phyloP scores from a whole-genome alignment of 2,888 invertebrate species.

The Conchocele bisecta region DNA sequence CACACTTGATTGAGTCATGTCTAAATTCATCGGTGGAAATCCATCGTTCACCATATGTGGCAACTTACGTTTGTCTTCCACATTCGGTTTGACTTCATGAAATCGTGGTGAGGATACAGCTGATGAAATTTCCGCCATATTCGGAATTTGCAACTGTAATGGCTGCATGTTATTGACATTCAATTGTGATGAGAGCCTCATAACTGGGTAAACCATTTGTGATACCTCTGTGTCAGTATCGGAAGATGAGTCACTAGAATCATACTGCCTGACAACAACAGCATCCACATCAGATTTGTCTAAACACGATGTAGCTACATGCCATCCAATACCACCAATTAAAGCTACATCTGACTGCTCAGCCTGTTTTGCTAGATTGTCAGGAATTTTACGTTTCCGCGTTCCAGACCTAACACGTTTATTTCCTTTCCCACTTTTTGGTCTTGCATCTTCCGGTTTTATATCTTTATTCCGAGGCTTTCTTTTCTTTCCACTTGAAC shows the following conservation, averaged over 20 bases:
- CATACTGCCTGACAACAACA: conserved; percentile 58
- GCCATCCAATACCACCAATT: conserved; percentile 79
- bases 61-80: conserved; percentile 30
- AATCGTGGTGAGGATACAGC: conserved; percentile 64
- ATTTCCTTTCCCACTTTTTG: conserved; percentile 69
- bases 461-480: conserved; percentile 66
- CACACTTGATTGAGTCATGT: conserved; percentile 65
- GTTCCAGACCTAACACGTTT: conserved; percentile 66
- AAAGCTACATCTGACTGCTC: conserved; percentile 71
- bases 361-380: conserved; percentile 58
- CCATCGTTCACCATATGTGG: conserved; percentile 68
- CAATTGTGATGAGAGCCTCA: no score
- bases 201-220: conserved; percentile 11
- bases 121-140: conserved; percentile 45
- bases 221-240: conserved; percentile 33
- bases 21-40: conserved; percentile 73
- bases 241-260: conserved; percentile 64
- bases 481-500: conserved; percentile 46
- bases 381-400: conserved; percentile 58
- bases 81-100: conserved; percentile 61
- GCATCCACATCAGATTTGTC: conserved; percentile 71
- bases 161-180: no score
- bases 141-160: conserved; percentile 24
- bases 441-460: conserved; percentile 62
- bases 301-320: conserved; percentile 71